Conservation (phyloP, 2,113 vertebrate species). For the Phylloscopus trochilus region DNA sequence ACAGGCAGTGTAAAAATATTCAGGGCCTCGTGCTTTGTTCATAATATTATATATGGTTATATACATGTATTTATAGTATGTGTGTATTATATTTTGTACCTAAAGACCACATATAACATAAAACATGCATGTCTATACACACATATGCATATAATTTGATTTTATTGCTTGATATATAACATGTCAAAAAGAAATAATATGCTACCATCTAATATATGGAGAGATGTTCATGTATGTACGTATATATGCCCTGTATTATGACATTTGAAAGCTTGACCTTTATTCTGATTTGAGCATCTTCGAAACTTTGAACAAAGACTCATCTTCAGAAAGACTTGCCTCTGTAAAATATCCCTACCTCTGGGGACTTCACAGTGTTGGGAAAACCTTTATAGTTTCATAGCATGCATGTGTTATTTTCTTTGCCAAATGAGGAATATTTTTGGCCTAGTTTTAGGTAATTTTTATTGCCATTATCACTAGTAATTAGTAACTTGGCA, state of each 20-base stretch:
- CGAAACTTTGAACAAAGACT: not conserved
- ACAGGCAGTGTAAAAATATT: not conserved
- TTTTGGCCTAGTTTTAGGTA: not conserved
- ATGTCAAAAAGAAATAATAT: not conserved
- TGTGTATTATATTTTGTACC: not conserved
- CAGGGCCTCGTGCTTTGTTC: not conserved
- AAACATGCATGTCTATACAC: not conserved
- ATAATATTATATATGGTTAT: not conserved
- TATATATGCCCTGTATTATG: not conserved
- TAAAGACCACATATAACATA: not conserved
- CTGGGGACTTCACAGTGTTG: not conserved
- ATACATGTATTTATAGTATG: not conserved
- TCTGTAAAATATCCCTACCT: not conserved
- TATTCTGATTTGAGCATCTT: not conserved
- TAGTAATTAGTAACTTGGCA: not conserved
- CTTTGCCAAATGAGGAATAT: not conserved
- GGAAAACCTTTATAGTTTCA: not conserved
- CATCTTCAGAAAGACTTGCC: not conserved
- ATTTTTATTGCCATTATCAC: not conserved
- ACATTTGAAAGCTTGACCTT: not conserved
- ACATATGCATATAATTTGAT: not conserved
- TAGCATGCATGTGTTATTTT: not conserved
- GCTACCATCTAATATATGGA: accelerated
- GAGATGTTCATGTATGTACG: accelerated
- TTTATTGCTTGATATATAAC: not conserved